These are phyloP conservation scores for Xestoiulus laeticollis DNA, from an alignment of 2,888 invertebrate genomes.

Conservation along the genomic window DNA sequence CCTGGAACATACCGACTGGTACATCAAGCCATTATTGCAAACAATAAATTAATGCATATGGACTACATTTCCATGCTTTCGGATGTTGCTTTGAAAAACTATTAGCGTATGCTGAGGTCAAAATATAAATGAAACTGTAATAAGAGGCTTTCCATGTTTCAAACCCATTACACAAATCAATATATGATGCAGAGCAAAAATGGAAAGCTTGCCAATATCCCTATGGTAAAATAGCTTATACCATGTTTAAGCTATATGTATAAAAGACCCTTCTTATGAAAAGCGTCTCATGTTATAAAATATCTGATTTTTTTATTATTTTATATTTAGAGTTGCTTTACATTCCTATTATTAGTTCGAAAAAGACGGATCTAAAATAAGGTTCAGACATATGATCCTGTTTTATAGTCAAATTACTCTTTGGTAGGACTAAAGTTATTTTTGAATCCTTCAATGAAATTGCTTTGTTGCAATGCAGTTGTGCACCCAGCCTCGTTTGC, in stretches of 20 bases:
- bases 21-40: background rate
- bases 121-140: slow-evolving; percentile 1
- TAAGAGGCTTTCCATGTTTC: background rate
- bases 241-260: background rate
- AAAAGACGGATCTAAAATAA: background rate
- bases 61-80: background rate
- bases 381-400: background rate
- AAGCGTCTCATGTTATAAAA: slow-evolving; percentile 5
- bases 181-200: background rate
- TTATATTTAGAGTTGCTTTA: background rate
- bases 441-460: background rate
- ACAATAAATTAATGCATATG: background rate
- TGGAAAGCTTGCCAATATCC: background rate
- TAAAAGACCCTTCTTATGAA: background rate
- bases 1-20: background rate
- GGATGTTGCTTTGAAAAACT: background rate
- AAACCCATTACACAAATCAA: slow-evolving; percentile 22
- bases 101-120: background rate
- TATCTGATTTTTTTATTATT: slow-evolving; percentile 10
- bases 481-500: background rate
- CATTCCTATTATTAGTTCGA: background rate
- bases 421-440: background rate
- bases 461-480: background rate
- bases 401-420: background rate
- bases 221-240: background rate